Evolutionary conservation across 2,888 invertebrate species (phyloP).

Genomic region (Pandemis cinnamomeana): DNA sequence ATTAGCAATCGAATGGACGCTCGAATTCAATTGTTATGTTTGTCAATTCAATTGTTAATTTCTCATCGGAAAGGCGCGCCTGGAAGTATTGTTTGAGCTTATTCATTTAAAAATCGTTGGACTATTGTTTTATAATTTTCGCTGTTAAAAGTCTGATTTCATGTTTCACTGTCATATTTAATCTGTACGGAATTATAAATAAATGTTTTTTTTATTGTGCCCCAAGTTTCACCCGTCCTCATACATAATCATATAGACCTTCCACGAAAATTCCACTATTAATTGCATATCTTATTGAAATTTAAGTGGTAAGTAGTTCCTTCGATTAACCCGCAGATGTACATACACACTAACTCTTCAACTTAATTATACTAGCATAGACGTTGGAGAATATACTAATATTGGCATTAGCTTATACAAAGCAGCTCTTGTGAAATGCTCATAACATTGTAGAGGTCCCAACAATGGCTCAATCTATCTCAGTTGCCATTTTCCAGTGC

Average conservation of each 20-base stretch:
- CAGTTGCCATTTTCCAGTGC: not conserved
- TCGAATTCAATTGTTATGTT: conserved; percentile 66
- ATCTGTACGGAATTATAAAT: not conserved
- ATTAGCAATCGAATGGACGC: conserved; percentile 63
- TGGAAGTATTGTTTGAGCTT: conserved; percentile 57
- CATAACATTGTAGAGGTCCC: not conserved
- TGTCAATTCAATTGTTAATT: conserved; percentile 71
- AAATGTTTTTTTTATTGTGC: too few relatives aligned
- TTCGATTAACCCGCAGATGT: too few relatives aligned
- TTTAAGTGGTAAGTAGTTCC: too few relatives aligned
- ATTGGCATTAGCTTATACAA: too few relatives aligned
- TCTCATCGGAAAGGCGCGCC: conserved; percentile 61
- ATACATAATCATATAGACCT: too few relatives aligned
- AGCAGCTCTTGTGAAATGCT: not conserved
- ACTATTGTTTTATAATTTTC: conserved; percentile 50
- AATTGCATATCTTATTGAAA: too few relatives aligned
- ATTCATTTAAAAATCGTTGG: conserved; percentile 54
- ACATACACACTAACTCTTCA: too few relatives aligned
- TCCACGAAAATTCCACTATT: too few relatives aligned
- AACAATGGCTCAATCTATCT: not conserved
- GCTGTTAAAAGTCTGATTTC: conserved; percentile 1
- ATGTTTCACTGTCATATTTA: not conserved
- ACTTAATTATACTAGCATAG: too few relatives aligned
- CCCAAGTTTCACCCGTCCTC: too few relatives aligned
- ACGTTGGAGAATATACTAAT: too few relatives aligned